Evolutionary conservation across 2,888 invertebrate species (phyloP).

Genomic region (Cryptops parisi): DNA sequence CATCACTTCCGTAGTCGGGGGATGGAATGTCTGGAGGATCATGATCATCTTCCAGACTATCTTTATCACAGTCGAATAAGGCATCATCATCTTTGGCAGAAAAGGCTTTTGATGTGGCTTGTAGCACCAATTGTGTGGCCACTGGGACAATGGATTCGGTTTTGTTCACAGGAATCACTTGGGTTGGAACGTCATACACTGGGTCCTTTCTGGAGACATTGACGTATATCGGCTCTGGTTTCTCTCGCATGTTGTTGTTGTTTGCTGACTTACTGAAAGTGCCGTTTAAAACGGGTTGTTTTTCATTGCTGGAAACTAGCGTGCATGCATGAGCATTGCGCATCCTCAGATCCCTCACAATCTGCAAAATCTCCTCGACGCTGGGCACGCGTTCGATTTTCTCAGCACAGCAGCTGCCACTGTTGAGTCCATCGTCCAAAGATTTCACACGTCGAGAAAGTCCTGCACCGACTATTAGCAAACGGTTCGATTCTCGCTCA

Average conservation of each 20-base stretch:
- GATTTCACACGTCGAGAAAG: not conserved
- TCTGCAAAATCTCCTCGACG: conserved; percentile 22
- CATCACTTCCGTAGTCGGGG: conserved; percentile 10
- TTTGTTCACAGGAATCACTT: not conserved
- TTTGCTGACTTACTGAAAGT: not conserved
- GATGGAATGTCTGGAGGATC: conserved; percentile 7
- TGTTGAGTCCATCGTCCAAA: not conserved
- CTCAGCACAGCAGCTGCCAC: no score
- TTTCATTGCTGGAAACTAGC: not conserved
- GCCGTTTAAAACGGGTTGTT: not conserved
- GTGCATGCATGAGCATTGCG: not conserved
- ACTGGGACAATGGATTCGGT: conserved; percentile 3
- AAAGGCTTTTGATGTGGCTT: not conserved
- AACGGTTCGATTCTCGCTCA: not conserved
- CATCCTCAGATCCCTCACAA: conserved; percentile 18
- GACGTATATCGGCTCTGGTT: conserved; percentile 9
- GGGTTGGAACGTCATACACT: conserved; percentile 6
- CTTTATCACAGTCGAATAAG: conserved; percentile 5
- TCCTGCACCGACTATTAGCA: not conserved
- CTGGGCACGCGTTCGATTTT: conserved; percentile 17
- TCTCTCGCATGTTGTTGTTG: not conserved
- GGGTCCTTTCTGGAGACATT: conserved; percentile 6
- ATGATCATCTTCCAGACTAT: conserved; percentile 7
- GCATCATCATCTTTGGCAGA: not conserved
- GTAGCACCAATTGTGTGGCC: conserved; percentile 8